Base-by-base conservation (phyloP, 2,113 vertebrate species). In the Setophaga coronata region DNA sequence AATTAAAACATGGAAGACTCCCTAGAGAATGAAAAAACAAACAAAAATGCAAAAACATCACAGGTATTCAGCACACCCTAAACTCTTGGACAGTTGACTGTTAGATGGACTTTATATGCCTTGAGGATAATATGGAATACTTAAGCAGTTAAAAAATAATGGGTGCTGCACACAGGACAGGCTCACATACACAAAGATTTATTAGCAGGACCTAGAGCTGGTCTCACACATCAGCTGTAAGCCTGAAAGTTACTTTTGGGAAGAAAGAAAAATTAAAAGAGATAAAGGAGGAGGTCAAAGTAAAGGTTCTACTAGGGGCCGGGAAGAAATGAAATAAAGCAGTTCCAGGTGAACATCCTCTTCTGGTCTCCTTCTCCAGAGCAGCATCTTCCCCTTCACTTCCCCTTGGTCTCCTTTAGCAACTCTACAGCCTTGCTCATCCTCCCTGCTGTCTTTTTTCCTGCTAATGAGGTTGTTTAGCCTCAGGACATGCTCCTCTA, bases 1-100 rank as follows among this genome's bases (percentile, higher is more conserved):
- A 97, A 97, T 97, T 98, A 97, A 97, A 98, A 89, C 72, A 62
- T 34, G 29, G 93, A 97, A 97, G 92, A 82, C 66, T 70, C 96
- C 58, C 56, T 21, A 50, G 74, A 93, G 89, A 93, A 91, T 6
- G 60, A 86, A 83, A 89, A 48, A 85, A 16, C 5, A n/a, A 72
- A 54, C 12, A 66, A 48, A 66, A 50, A 31, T 36, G 57, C 79
- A 50, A 69, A 89, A 92, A 79, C 47, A 73, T 77, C 67, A 81
- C 45, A 93, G 90, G 60, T 76, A 96, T 90, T 28, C 18, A 20
- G 72, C 33, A 64, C 12, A 58, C 14, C 64, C 43, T 67, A 53
- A 70, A 83, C 14, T 65, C 34, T 71, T 34, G 14, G 36, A 58
- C 28, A 84, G 12, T 7, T 76, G 40, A 78, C 38, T 6, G 2